These are phyloP conservation scores for Tillus elongatus DNA, from an alignment of 2,888 invertebrate species.

Conservation along the genomic window DNA sequence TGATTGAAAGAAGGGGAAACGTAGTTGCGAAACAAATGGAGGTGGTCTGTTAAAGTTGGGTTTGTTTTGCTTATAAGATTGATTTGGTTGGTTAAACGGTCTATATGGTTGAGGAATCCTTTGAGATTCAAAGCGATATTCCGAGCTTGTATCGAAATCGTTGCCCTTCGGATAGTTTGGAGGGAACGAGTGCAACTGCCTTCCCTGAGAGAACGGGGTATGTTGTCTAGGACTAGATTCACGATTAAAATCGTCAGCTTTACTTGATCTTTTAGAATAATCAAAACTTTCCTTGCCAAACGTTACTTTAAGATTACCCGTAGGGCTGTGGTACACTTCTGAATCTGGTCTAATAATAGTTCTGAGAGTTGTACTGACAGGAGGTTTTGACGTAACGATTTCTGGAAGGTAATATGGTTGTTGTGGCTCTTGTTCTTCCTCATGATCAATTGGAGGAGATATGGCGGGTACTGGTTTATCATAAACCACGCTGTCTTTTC, in stretches of 20 bases:
- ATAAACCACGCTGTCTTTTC: slow-evolving; percentile 64
- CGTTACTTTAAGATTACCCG: slow-evolving; percentile 72
- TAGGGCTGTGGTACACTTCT: slow-evolving; percentile 70
- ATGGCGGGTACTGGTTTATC: slow-evolving; percentile 74
- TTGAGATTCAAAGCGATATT: slow-evolving; percentile 23
- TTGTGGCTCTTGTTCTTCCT: slow-evolving; percentile 48
- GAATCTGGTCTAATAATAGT: slow-evolving; percentile 82
- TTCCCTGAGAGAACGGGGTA: slow-evolving; percentile 29
- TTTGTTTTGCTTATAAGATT: no score
- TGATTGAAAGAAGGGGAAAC: no score
- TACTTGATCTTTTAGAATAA: slow-evolving; percentile 42
- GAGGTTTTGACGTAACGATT: slow-evolving; percentile 31
- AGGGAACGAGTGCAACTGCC: slow-evolving; percentile 30
- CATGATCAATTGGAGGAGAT: slow-evolving; percentile 54
- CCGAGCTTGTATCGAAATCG: slow-evolving; percentile 15
- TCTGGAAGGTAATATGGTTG: slow-evolving; percentile 37
- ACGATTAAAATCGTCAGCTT: slow-evolving; percentile 40
- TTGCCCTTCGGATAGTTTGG: slow-evolving; percentile 17
- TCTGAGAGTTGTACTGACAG: slow-evolving; percentile 67
- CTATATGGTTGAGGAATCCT: slow-evolving; percentile 47
- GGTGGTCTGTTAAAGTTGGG: no score
- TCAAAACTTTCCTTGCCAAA: slow-evolving; percentile 60
- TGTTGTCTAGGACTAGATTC: slow-evolving; percentile 14
- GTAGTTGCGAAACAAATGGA: no score
- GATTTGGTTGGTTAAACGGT: no score